Evolutionary conservation across 2,888 invertebrate species (phyloP).

Genomic region (Ochlodes sylvanus): DNA sequence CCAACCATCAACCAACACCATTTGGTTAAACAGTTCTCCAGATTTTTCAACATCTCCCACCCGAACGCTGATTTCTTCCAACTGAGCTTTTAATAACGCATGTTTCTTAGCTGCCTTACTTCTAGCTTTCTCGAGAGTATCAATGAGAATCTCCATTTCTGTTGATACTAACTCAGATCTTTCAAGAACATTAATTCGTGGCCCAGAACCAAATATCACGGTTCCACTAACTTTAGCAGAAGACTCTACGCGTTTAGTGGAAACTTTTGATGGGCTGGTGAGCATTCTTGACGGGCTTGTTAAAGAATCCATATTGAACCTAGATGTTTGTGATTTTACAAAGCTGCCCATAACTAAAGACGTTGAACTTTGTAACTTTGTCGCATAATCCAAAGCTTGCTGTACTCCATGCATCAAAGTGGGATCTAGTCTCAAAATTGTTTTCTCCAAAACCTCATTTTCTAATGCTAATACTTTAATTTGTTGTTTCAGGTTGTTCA

Average conservation of each 20-base stretch:
- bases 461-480: constrained; percentile 69
- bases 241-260: constrained; percentile 67
- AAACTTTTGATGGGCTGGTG: constrained; percentile 54
- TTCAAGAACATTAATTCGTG: constrained; percentile 80
- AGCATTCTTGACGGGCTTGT: constrained; percentile 61
- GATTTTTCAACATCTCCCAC: constrained; percentile 79
- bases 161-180: constrained; percentile 76
- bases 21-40: constrained; percentile 75
- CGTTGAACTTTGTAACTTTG: constrained; percentile 59
- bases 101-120: constrained; percentile 64
- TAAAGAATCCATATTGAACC: constrained; percentile 55
- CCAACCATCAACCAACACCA: constrained; percentile 79
- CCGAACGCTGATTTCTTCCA: constrained; percentile 84
- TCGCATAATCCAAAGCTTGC: constrained; percentile 71
- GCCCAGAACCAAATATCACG: constrained; percentile 60
- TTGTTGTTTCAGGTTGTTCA: constrained; percentile 62
- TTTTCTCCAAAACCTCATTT: constrained; percentile 81
- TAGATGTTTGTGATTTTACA: constrained; percentile 62
- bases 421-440: constrained; percentile 76
- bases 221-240: constrained; percentile 68
- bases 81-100: constrained; percentile 74
- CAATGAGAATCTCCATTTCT: constrained; percentile 79
- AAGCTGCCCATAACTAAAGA: constrained; percentile 60
- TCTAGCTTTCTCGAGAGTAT: constrained; percentile 58
- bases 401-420: constrained; percentile 74